Evolutionary conservation across 2,113 vertebrate genomes (phyloP).

Genomic region (Tragelaphus scriptus): DNA sequence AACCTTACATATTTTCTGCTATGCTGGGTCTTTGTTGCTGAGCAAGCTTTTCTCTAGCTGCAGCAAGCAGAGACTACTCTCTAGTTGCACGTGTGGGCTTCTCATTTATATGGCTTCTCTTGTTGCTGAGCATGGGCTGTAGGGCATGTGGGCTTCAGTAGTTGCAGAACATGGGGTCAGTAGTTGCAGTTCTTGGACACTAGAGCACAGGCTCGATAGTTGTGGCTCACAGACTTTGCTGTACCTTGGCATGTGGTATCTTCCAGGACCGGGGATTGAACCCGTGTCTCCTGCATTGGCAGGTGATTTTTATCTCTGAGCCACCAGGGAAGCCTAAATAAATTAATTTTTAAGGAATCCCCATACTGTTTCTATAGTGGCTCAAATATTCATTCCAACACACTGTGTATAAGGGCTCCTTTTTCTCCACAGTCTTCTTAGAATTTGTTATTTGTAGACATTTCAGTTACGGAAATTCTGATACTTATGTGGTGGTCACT

Average conservation of each 20-base stretch:
- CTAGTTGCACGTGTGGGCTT: neutral
- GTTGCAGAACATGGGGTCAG: neutral
- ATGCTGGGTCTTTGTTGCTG: accelerated
- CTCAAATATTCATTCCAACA: neutral
- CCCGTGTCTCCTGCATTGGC: neutral
- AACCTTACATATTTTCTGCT: neutral
- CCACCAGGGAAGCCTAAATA: neutral
- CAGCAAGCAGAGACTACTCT: neutral
- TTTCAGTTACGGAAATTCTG: neutral
- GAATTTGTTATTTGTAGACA: neutral
- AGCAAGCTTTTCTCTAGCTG: neutral
- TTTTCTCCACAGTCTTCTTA: neutral
- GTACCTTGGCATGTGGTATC: neutral
- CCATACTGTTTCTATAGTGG: neutral
- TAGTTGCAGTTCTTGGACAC: neutral
- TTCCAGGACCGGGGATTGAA: neutral
- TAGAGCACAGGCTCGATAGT: neutral
- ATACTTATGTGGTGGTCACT: neutral
- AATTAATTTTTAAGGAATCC: neutral
- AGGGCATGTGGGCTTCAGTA: neutral
- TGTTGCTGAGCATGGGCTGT: neutral
- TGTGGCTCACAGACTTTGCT: neutral
- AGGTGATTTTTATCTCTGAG: neutral
- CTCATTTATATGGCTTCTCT: neutral
- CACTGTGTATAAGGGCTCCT: neutral